Conservation (phyloP, 2,888 invertebrate genomes). For the Spialia ferax region DNA sequence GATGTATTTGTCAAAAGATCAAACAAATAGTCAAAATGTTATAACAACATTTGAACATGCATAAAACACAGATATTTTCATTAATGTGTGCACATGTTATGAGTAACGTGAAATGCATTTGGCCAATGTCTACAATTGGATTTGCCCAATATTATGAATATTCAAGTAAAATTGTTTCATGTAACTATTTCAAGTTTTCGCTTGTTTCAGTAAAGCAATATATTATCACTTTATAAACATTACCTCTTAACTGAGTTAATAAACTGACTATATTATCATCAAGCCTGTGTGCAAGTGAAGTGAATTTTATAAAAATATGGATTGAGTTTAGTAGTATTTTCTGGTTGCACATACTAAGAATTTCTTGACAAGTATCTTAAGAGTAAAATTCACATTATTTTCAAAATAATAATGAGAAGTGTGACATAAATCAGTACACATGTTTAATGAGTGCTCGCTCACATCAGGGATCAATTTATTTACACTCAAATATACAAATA, state of each 20-base stretch:
- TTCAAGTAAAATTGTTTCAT: not conserved
- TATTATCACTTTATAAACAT: not conserved
- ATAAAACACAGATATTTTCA: not conserved
- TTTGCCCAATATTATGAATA: constrained; percentile 7
- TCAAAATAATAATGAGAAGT: constrained; percentile 46
- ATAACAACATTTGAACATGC: not conserved
- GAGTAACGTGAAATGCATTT: not conserved
- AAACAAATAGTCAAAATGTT: too few relatives aligned
- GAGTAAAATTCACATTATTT: constrained; percentile 32
- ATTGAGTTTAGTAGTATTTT: not conserved
- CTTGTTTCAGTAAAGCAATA: not conserved
- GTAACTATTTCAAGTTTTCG: not conserved
- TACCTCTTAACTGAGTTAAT: not conserved
- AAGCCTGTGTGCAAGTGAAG: not conserved
- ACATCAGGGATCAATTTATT: constrained; percentile 72
- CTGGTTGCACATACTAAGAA: constrained; percentile 12
- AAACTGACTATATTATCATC: not conserved
- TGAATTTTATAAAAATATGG: not conserved
- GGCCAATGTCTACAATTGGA: not conserved
- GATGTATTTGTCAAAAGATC: too few relatives aligned
- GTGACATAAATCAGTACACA: constrained; percentile 51
- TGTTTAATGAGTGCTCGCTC: constrained; percentile 69
- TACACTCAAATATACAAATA: constrained; percentile 40
- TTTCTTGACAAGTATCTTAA: not conserved
- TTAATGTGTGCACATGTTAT: not conserved